Base-by-base conservation (phyloP, 2,888 invertebrate genomes). In the Ophioninae sp. region DNA sequence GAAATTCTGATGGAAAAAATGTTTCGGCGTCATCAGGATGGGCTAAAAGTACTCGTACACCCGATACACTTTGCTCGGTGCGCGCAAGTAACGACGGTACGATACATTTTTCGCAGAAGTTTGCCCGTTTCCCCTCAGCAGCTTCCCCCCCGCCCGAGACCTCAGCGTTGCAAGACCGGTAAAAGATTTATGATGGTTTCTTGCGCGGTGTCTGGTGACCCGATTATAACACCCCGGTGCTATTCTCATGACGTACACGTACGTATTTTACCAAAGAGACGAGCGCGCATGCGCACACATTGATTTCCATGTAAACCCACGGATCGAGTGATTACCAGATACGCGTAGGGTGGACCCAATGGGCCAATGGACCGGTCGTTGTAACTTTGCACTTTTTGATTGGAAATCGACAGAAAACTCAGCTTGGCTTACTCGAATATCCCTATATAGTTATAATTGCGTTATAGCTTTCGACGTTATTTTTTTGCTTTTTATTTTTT, bases 131-230 rank as follows among this genome's bases (percentile, higher is more conserved):
- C 75, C 70, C 79, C 39, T 65, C 67, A 57, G 65, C 44, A 21
- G 6, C 56, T 30, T 39, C 30, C 37, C 10, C n/a, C 70, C 39
- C 17, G n/a, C 20, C 30, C 30, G 30, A 30, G 30, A 21, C 20
- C 44, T n/a, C 8, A 44, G 56, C 44, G 68, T 69, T 37, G 73
- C 65, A 30, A 75, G 79, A 84, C 82, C 84, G 80, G 82, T 77
- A 84, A 79, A 79, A 84, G 80, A 82, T 82, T 74, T 77, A 77
- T 84, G 79, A 85, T 81, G 83, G 86, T 85, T 90, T 90, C 88
- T 90, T 90, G 88, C 84, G 77, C 84, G 83, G 81, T 85, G 91
- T 91, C 90, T 91, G 89, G 87, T 88, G 90, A 91, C 91, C 91
- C 88, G 89, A 87, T 91, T 91, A 83, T 76, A 81, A 82, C 82